Conservation (phyloP, 1,140 invertebrate species). For the Drosophila sproati region DNA sequence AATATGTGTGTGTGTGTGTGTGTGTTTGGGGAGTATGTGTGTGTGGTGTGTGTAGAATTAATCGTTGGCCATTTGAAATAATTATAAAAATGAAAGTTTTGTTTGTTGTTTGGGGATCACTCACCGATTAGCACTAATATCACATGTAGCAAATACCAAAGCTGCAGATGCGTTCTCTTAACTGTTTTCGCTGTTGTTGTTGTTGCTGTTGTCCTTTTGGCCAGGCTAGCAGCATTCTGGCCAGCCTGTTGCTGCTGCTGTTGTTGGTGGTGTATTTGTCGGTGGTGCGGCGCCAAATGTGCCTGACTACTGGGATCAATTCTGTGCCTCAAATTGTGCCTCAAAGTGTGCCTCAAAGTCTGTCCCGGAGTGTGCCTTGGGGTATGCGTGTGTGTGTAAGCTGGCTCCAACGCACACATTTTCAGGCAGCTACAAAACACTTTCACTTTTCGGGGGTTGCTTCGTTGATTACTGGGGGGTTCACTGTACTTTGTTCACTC, state of each 20-base stretch:
- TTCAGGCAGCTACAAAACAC: slow-evolving; percentile 45
- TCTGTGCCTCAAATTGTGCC: neutral
- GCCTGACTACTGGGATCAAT: slow-evolving; percentile 30
- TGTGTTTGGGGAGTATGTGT: neutral
- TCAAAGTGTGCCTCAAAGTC: slow-evolving; percentile 1
- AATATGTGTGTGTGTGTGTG: no score
- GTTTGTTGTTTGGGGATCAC: slow-evolving; percentile 6
- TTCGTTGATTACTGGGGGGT: no score
- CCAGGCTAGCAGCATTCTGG: slow-evolving; percentile 21
- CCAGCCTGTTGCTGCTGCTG: slow-evolving; percentile 59
- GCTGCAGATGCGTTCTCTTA: slow-evolving; percentile 58
- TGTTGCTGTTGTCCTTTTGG: slow-evolving; percentile 42
- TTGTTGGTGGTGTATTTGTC: slow-evolving; percentile 42
- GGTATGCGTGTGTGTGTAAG: slow-evolving; percentile 33
- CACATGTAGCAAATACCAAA: slow-evolving; percentile 81
- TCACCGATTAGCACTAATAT: slow-evolving; percentile 84
- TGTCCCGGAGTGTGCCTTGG: slow-evolving; percentile 2
- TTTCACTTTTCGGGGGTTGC: slow-evolving; percentile 30
- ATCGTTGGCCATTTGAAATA: slow-evolving; percentile 64
- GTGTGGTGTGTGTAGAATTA: slow-evolving; percentile 37
- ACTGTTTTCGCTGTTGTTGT: slow-evolving; percentile 35
- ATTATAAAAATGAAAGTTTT: slow-evolving; percentile 25
- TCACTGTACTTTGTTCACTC: neutral
- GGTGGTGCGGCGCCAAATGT: slow-evolving; percentile 60
- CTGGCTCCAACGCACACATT: slow-evolving; percentile 62